Evolutionary conservation across 2,888 invertebrate species (phyloP), one percentile per base, ranked within the genome.

Genomic region (Lithophane leautieri): DNA sequence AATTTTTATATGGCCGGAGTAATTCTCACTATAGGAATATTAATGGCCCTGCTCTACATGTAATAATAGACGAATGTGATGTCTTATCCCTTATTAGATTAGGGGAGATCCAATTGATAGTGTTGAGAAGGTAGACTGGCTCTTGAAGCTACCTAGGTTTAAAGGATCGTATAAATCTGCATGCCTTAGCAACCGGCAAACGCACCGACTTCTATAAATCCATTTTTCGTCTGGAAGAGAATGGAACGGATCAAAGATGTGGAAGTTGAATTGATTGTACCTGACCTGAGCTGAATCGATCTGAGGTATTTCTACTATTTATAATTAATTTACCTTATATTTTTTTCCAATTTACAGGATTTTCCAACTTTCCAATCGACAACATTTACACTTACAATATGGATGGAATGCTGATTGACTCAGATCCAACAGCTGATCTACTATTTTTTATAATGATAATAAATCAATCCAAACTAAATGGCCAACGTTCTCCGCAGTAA

Each of bases 1-100:
- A 86, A 70, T 91, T 91, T 90, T 89, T 88, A 88, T 87, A 86
- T 87, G 73, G 71, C 73, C 34, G 76, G 82, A 82, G 87, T 89
- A 87, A 83, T 82, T 77, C 34, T 73, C 78, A 60, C 71, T 70
- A 76, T 70, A 52, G 54, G 79, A 82, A 83, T 81, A 85, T 85
- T 87, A 84, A 88, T 85, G 66, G 67, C 58, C 61, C 8, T 74
- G 65, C 22, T 79, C 76, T 56, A 73, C 70, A 60, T 69, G 7
- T 73, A 60, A 54, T 65, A 70, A 50, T 11, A 40, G 42, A 47
- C 67, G n/a, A 58, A 58, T 42, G 66, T 73, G 22, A 19, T 60
- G 61, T 63, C 62, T 58, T 66, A 69, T 70, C 47, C 68, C 1
- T 83, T 80, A 76, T 83, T 83, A 56, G 80, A 83, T 83, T 83